Evolutionary conservation across 2,888 invertebrate species (phyloP), one percentile per base, ranked within the genome.

Genomic region (Cartodere bifasciata): DNA sequence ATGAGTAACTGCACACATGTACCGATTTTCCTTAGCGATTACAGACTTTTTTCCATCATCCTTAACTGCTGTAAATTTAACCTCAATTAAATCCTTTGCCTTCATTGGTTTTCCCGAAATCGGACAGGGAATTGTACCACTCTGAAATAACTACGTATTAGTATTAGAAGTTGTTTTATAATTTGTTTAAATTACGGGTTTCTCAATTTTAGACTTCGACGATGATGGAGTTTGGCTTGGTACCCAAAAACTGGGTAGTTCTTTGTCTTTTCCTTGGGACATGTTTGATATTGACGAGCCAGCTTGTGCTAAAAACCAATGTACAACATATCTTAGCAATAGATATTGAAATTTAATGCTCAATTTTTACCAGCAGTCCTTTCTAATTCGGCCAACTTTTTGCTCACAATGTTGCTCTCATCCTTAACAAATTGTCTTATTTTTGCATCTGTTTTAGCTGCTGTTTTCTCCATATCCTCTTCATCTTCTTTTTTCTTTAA

Each of bases 1-100:
- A 58, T 91, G 87, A 2, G 97, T 97, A 0, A 98, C 82, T 2
- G 97, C 88, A 57, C 98, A 98, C 80, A 94, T 92, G 55, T 92
- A 99, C 45, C 97, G 72, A 41, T 85, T 87, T 55, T 86, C 79
- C 58, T 86, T 90, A 1, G 81, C 73, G 42, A 94, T 88, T 16
- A 92, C 62, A 2, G 90, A 81, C 45, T 81, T 81, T 45, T 83
- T 87, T 53, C 84, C 82, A 0, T 86, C 82, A 58, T 90, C 91
- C 38, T 83, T 84, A 0, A 92, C 80, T 36, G 79, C 64, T 1
- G 88, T 94, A 65, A 98, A 98, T 52, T 90, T 87, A 0, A 98
- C 80, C 44, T 84, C 74, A 45, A 95, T 80, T 17, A 99, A 65
- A 59, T 97, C 92, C 53, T 95, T 97, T 48, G 85, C 69, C 61